Conservation (phyloP, 2,113 vertebrate species). For the Thunnus thynnus region DNA sequence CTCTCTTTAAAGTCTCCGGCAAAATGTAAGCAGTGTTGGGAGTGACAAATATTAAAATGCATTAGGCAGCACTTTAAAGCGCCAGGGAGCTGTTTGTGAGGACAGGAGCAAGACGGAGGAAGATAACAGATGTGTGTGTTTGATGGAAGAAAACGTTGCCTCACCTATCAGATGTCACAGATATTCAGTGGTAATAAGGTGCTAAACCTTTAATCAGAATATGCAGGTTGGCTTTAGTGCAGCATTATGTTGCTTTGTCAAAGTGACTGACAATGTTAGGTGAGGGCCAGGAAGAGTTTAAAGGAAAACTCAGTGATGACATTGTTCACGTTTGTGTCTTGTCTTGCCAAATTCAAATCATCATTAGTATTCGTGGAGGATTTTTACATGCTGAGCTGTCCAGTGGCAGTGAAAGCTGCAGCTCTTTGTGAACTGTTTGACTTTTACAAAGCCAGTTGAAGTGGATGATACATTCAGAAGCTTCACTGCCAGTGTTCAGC, state of each 20-base stretch:
- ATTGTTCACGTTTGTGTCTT: background rate
- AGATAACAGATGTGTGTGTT: background rate
- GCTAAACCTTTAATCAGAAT: slow-evolving; percentile 47
- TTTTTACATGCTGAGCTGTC: no score
- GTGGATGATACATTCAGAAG: background rate
- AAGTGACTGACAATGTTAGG: slow-evolving; percentile 3
- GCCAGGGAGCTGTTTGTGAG: no score
- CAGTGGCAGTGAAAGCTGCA: background rate
- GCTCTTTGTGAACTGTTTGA: background rate
- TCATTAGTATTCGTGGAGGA: no score
- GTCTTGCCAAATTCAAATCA: background rate
- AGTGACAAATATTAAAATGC: background rate
- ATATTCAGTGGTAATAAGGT: slow-evolving; percentile 16
- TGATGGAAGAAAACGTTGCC: slow-evolving; percentile 8
- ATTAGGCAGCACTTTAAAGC: background rate
- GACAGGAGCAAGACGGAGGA: no score
- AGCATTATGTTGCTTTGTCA: slow-evolving; percentile 23
- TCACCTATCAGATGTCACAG: slow-evolving; percentile 12
- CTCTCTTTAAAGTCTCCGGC: slow-evolving; percentile 7
- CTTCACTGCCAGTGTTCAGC: background rate
- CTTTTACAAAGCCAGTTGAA: background rate
- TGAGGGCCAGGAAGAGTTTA: background rate
- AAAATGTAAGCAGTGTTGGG: background rate
- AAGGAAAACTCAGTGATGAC: slow-evolving; percentile 4
- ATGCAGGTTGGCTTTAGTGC: slow-evolving; percentile 24